Evolutionary conservation across 1,140 invertebrate species (phyloP), one percentile per base, ranked within the genome.

Genomic region (Drosophila subobscura): DNA sequence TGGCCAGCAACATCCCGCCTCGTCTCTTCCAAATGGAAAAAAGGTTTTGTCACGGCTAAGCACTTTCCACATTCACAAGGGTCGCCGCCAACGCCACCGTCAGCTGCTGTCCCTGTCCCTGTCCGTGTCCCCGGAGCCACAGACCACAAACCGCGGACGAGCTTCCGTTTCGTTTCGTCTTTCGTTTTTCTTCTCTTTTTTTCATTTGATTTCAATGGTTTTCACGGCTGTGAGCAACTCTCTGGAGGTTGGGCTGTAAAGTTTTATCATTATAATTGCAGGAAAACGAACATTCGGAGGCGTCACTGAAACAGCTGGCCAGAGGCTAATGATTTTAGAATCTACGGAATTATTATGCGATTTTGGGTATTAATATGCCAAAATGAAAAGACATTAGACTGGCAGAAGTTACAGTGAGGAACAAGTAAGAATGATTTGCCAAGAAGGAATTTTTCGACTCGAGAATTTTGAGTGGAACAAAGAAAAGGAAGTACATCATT

Each of bases 21-120:
- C 53, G 47, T 47, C 46, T 55, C 53, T 59, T 77, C 72, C 66
- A 79, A 79, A 73, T 85, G 80, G 61, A 78, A 84, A 84, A 85
- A 80, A 85, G 66, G 79, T 85, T 84, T 80, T 85, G 76, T 84
- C 76, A 79, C 73, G 80, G 79, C 76, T 85, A 84, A 85, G 80
- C 76, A 85, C 72, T 85, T 85, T 79, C 58, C 55, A 72, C 63
- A 75, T 75, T 72, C 79, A 79, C 79, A 57, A 72, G 64, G 59
- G 75, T 64, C 75, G 68, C 41, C 63, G 27, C 55, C 56, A 49
- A 16, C 27, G 22, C n/a, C 29, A 42, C 37, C 10, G 44, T 33
- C 64, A 79, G 77, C 52, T 70, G 63, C 51, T 61, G 46, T 50
- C 45, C 57, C 29, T 33, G 29, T 25, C 14, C 29, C 3, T 42